Base-by-base conservation (phyloP, 2,113 vertebrate species). In the Scalopus aquaticus region DNA sequence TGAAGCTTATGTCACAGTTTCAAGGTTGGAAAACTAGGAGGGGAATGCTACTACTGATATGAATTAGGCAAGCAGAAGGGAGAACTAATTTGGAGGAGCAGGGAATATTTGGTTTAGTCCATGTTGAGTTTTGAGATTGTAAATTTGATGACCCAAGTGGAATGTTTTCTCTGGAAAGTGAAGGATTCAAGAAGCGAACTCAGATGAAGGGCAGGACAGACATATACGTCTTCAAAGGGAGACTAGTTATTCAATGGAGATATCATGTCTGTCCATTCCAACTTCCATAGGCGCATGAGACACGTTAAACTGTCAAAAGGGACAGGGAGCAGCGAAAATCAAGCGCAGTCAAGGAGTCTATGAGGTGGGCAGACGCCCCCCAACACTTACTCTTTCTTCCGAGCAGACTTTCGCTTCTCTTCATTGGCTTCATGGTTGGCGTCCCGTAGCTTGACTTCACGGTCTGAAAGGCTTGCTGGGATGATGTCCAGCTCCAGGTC, bases 401-500 rank as follows among this genome's bases (percentile, higher is more conserved):
- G 98, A 89, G 99, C 99, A 0, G 99, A 99, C 96, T 99, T 99
- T 96, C 99, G 98, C 97, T 99, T 99, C 94, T 99, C 99, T 97
- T 99, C 99, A 35, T 99, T 99, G 97, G 99, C 98, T 97, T 99
- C 99, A 0, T 99, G 99, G 98, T 99, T 99, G 90, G 99, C 99
- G 72, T 99, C 99, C 20, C 99, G 98, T 12, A 99, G 98, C 96
- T 99, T 99, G 69, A 99, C 99, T 88, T 99, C 99, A 0, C 99
- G 99, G 80, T 99, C 99, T 0, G 99, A 99, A 96, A 99, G 99
- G 97, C 99, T 99, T 88, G 99, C 99, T 49, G 99, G 99, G 96
- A 99, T 99, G 94, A 99, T 99, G 97, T 99, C 99, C 95, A 99
- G 91, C 97, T 99, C 99, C 95, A 99, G 88, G 96, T 99, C 99